These are phyloP conservation scores for Chrysogorgia sp. DNA, from an alignment of 92 coral and sea anemone genomes.

Conservation along the genomic window DNA sequence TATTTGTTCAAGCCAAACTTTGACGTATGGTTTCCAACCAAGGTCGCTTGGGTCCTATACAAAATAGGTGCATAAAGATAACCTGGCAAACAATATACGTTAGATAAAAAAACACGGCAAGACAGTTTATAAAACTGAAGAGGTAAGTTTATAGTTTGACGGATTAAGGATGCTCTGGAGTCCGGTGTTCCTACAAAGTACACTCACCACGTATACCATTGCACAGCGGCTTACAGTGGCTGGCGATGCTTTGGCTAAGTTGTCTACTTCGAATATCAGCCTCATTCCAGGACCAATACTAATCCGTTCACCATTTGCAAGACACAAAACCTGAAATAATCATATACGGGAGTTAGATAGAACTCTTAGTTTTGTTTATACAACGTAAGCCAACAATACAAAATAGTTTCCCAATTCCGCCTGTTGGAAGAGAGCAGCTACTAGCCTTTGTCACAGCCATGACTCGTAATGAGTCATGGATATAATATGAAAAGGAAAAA, in stretches of 20 bases:
- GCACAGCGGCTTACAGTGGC: constrained; percentile 99
- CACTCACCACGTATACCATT: constrained; percentile 92
- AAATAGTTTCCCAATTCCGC: too few relatives aligned
- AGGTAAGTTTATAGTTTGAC: background rate
- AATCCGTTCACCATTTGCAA: constrained; percentile 93
- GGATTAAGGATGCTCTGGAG: too few relatives aligned
- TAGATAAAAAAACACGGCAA: too few relatives aligned
- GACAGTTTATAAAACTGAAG: background rate
- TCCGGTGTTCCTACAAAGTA: too few relatives aligned
- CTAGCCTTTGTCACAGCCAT: too few relatives aligned
- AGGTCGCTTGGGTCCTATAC: constrained; percentile 84
- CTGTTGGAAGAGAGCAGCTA: too few relatives aligned
- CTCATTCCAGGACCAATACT: constrained; percentile 91
- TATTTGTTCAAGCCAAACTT: constrained; percentile 76
- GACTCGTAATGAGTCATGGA: too few relatives aligned
- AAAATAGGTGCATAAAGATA: background rate
- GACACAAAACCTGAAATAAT: constrained; percentile 72
- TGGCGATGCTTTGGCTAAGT: constrained; percentile 90
- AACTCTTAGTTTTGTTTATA: too few relatives aligned
- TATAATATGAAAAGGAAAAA: too few relatives aligned
- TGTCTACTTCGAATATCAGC: constrained; percentile 88
- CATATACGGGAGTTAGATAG: background rate
- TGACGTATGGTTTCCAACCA: constrained; percentile 94
- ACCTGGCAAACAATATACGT: too few relatives aligned
- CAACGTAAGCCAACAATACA: too few relatives aligned